Conservation (phyloP, 2,797 vertebrate genomes). For the Tenualosa thibaudeaui region DNA sequence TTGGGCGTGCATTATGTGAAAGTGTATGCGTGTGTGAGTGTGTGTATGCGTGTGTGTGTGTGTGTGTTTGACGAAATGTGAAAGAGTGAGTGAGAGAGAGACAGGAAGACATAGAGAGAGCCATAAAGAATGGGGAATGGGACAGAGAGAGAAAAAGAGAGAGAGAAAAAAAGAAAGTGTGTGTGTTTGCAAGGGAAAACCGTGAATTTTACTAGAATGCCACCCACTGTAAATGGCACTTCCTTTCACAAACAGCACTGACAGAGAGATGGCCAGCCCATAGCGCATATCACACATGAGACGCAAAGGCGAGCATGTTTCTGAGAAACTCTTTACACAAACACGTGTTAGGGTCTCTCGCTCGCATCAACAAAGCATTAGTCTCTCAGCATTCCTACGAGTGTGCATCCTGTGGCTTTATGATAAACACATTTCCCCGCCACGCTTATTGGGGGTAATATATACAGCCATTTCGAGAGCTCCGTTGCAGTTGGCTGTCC, state of each 20-base stretch:
- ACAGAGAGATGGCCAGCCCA: conserved; percentile 23
- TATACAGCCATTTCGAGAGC: conserved; percentile 31
- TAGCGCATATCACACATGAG: neutral
- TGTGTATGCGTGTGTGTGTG: no score
- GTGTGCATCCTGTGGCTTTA: conserved; percentile 45
- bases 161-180: neutral
- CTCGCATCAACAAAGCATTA: conserved; percentile 30
- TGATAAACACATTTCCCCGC: conserved; percentile 48
- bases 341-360: conserved; percentile 28
- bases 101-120: neutral
- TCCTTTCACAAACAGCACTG: conserved; percentile 39
- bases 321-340: conserved; percentile 14
- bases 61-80: neutral
- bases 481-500: conserved; percentile 40
- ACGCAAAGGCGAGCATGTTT: neutral
- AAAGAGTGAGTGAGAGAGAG: neutral
- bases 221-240: conserved; percentile 43
- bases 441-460: conserved; percentile 35
- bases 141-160: neutral
- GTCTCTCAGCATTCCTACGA: conserved; percentile 31
- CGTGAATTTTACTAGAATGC: conserved; percentile 32
- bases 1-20: neutral
- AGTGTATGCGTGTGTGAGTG: neutral
- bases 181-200: neutral
- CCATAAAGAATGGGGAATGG: neutral